Evolutionary conservation across 2,888 invertebrate species (phyloP), one percentile per base, ranked within the genome.

Genomic region (Ernsta delagoae): DNA sequence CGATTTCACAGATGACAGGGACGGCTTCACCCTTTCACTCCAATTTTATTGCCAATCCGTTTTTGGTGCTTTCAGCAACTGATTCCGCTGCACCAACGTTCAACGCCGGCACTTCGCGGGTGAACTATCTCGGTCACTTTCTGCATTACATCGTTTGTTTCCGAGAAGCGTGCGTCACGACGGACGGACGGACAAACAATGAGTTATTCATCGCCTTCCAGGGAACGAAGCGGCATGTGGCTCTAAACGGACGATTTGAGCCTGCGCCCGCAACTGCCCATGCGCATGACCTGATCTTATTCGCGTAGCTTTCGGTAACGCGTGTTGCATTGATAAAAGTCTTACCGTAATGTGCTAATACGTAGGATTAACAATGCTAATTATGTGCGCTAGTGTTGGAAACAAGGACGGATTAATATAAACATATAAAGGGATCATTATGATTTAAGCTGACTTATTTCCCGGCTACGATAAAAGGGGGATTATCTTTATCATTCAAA

Each of bases 121-220:
- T 90, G 88, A 88, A 81, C 82, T 86, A 87, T 88, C 83, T 87
- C 88, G 88, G 90, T 88, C 89, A 90, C 81, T 87, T 83, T 83
- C 83, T 83, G 85, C 80, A 79, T 81, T 83, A 83, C 84, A 82
- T 83, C 81, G 83, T 81, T 79, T 77, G 82, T 82, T 92, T 91
- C 92, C 81, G 76, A 83, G 92, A 92, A 92, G 75, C 81, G 84
- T 91, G 92, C 92, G 93, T 93, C 92, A 92, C 87, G 86, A 81
- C 86, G 86, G 85, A 86, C 88, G 89, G 87, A 88, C 90, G 86
- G 80, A 87, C 88, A 82, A 87, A 93, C 93, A 93, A 93, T 93
- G 93, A 88, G 90, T 93, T 93, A 93, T 93, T 93, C 93, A 93
- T 93, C 86, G 89, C 83, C 84, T 92, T 93, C 92, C 90, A 80